Conservation (phyloP, 2,888 invertebrate species). For the Orgyia antiqua region DNA sequence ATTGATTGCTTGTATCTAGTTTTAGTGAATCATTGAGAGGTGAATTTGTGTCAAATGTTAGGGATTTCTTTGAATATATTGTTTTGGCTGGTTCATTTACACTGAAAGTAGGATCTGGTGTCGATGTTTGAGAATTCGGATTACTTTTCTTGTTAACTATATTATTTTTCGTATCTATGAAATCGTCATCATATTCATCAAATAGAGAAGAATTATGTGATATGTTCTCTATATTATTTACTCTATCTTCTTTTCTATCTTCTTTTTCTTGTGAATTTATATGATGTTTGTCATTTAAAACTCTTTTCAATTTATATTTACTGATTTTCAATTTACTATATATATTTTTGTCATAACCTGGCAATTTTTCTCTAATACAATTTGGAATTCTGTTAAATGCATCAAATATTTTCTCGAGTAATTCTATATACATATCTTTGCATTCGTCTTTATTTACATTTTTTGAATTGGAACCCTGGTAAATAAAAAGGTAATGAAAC, state of each 20-base stretch:
- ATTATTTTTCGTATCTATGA: slow-evolving; percentile 15
- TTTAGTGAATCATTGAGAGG: slow-evolving; percentile 33
- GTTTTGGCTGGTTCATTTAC: slow-evolving; percentile 38
- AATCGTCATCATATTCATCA: slow-evolving; percentile 37
- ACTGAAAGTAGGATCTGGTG: slow-evolving; percentile 42
- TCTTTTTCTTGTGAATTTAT: slow-evolving; percentile 18
- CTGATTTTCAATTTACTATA: slow-evolving; percentile 78
- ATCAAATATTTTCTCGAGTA: slow-evolving; percentile 80
- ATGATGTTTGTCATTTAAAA: slow-evolving; percentile 48
- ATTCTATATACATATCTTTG: slow-evolving; percentile 76
- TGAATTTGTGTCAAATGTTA: slow-evolving; percentile 47
- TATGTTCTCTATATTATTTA: slow-evolving; percentile 24
- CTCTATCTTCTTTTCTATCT: no score
- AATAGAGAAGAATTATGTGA: slow-evolving; percentile 31
- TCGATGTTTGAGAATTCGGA: slow-evolving; percentile 34
- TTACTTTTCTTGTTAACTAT: slow-evolving; percentile 1
- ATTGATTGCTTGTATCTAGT: slow-evolving; percentile 29
- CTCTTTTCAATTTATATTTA: slow-evolving; percentile 75
- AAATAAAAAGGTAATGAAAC: slow-evolving; percentile 4
- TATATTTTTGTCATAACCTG: slow-evolving; percentile 76
- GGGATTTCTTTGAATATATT: slow-evolving; percentile 45
- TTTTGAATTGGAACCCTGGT: slow-evolving; percentile 30
- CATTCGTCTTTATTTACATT: slow-evolving; percentile 43
- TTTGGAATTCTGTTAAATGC: slow-evolving; percentile 82
- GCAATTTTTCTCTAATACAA: slow-evolving; percentile 77